Percentiles rank a stretch among this genome's conserved stretches.
Evolutionary conservation across 1,140 invertebrate species (phyloP).

Genomic region (Cyclina sinensis): DNA sequence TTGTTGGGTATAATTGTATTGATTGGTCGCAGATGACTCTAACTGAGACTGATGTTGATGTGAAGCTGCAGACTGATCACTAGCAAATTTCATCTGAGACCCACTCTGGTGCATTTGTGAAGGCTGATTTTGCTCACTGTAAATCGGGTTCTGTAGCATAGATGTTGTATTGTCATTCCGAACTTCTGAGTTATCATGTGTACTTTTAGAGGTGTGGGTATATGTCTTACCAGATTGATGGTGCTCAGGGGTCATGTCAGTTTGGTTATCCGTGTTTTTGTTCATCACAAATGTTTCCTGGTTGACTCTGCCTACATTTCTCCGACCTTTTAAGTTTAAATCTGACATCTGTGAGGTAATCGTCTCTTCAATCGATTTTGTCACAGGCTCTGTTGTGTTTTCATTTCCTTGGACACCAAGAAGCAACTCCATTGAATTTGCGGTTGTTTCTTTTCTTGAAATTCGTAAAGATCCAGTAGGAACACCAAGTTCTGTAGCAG

Average conservation of each 20-base stretch:
- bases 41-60: too few species aligned
- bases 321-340: background rate
- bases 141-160: too few species aligned
- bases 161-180: too few species aligned
- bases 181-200: too few species aligned
- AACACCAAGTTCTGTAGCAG: background rate
- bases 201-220: too few species aligned
- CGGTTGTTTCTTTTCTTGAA: background rate
- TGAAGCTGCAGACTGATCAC: too few species aligned
- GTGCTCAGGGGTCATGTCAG: background rate
- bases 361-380: background rate
- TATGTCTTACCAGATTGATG: too few species aligned
- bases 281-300: background rate
- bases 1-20: too few species aligned
- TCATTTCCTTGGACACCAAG: background rate
- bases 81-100: too few species aligned
- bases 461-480: background rate
- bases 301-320: background rate
- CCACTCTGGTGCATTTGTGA: too few species aligned
- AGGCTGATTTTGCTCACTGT: too few species aligned
- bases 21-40: too few species aligned
- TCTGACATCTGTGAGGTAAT: background rate
- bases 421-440: background rate
- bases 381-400: background rate
- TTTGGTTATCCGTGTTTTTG: background rate